phyloP scores from a whole-genome alignment of 2,113 vertebrate genomes.

The Micronycteris hirsuta region DNA sequence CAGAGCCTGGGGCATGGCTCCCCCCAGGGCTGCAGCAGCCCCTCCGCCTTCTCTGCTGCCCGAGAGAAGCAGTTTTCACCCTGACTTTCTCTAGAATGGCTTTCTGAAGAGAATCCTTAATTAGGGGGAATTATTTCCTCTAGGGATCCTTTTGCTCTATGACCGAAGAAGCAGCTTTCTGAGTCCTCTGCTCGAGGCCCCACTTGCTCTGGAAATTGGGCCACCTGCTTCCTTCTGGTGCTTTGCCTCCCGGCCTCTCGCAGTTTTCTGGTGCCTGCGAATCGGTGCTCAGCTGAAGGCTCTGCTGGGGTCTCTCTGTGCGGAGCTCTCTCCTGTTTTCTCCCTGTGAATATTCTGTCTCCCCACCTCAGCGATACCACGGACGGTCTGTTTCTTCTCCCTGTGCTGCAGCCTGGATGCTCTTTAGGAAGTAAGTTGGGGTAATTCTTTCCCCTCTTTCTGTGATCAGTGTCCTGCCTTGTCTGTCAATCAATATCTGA shows the following conservation, averaged over 20 bases:
- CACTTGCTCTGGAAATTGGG: not conserved
- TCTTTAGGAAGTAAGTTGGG: not conserved
- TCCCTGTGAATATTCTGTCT: not conserved
- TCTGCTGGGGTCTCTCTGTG: not conserved
- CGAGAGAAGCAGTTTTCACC: not conserved
- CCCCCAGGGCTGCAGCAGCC: not conserved
- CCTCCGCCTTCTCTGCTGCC: too few relatives aligned
- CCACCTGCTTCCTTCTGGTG: not conserved
- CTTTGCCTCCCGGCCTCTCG: not conserved
- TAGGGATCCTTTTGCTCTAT: too few relatives aligned
- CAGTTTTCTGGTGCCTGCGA: not conserved
- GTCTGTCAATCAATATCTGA: not conserved
- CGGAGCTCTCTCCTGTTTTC: not conserved
- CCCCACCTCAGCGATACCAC: not conserved
- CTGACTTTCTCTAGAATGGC: not conserved
- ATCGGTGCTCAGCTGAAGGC: not conserved
- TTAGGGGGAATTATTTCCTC: not conserved
- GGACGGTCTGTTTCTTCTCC: too few relatives aligned
- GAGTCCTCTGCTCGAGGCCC: not conserved
- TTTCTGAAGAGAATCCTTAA: not conserved
- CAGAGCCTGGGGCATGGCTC: not conserved
- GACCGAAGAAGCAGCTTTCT: not conserved
- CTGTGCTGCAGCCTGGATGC: not conserved
- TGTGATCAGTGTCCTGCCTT: not conserved
- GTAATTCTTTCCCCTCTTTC: not conserved